Conservation (phyloP, 2,888 invertebrate genomes). For the Autographa gamma region DNA sequence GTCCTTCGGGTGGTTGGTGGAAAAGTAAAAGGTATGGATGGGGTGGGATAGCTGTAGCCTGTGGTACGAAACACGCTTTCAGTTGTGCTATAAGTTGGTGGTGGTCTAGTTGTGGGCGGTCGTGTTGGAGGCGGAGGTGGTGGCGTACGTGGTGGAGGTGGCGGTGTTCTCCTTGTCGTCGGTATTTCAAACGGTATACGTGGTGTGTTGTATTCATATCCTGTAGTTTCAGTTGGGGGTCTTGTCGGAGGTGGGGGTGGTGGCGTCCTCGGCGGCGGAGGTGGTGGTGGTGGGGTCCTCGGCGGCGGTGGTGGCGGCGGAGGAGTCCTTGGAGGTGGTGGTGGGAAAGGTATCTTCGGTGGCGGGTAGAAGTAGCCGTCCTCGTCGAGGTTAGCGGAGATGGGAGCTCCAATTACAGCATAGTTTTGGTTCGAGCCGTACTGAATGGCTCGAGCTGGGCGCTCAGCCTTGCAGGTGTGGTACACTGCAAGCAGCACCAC, state of each 20-base stretch:
- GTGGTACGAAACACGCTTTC: constrained; percentile 18
- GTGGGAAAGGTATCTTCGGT: constrained; percentile 79
- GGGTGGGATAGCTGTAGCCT: constrained; percentile 36
- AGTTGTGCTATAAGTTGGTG: constrained; percentile 13
- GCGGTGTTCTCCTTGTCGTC: constrained; percentile 48
- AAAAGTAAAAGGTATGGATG: constrained; percentile 37
- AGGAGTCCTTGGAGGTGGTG: constrained; percentile 33
- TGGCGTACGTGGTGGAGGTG: constrained; percentile 44
- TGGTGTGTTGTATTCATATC: constrained; percentile 61
- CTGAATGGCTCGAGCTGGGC: constrained; percentile 74
- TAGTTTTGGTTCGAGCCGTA: constrained; percentile 79
- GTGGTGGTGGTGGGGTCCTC: constrained; percentile 27
- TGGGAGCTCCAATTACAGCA: constrained; percentile 79
- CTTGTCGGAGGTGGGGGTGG: constrained; percentile 33
- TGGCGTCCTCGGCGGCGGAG: constrained; percentile 50
- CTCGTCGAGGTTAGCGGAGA: constrained; percentile 78
- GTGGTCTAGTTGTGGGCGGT: constrained; percentile 23
- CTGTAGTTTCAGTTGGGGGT: constrained; percentile 43
- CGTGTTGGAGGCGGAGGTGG: constrained; percentile 43
- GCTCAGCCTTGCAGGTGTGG: constrained; percentile 78
- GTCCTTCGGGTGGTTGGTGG: constrained; percentile 31
- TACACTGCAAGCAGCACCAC: constrained; percentile 82
- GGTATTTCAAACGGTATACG: constrained; percentile 63
- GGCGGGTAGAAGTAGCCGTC: constrained; percentile 87
- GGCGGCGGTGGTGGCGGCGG: constrained; percentile 49